Conservation (phyloP, 2,113 vertebrate genomes). For the Cynocephalus volans region DNA sequence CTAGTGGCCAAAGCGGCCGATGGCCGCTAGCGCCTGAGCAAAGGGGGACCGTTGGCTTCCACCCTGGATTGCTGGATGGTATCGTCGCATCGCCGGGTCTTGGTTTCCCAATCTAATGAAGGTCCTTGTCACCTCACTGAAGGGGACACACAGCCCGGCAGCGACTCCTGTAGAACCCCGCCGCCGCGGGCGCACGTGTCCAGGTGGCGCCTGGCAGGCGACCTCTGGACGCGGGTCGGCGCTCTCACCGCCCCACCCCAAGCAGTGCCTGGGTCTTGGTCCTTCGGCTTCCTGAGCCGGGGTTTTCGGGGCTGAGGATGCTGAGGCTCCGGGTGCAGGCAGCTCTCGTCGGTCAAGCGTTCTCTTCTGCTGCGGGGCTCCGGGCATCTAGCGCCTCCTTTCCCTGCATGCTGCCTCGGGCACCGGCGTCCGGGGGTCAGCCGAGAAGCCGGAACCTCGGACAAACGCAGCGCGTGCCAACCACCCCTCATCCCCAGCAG, state of each 20-base stretch:
- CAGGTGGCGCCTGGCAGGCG: neutral
- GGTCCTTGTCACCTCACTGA: neutral
- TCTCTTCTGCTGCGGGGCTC: neutral
- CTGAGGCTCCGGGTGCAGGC: rapidly evolving
- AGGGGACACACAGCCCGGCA: neutral
- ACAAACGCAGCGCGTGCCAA: rapidly evolving
- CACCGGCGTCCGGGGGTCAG: neutral
- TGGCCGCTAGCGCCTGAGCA: rapidly evolving
- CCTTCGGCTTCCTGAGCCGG: neutral
- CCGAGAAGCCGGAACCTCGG: neutral
- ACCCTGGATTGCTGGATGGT: neutral
- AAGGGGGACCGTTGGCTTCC: rapidly evolving
- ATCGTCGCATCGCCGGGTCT: no score
- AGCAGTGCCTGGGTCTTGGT: neutral
- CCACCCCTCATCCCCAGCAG: neutral
- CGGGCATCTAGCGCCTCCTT: neutral
- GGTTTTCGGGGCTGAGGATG: neutral
- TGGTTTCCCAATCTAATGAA: neutral
- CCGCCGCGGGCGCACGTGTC: neutral
- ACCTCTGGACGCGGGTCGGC: rapidly evolving
- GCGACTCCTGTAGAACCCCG: rapidly evolving
- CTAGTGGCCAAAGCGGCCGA: rapidly evolving
- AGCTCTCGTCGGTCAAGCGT: neutral
- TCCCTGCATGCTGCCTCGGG: rapidly evolving
- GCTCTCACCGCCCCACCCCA: neutral